These are phyloP conservation scores for Microtus oregoni DNA, from an alignment of 2,113 vertebrate species.

Conservation along the genomic window DNA sequence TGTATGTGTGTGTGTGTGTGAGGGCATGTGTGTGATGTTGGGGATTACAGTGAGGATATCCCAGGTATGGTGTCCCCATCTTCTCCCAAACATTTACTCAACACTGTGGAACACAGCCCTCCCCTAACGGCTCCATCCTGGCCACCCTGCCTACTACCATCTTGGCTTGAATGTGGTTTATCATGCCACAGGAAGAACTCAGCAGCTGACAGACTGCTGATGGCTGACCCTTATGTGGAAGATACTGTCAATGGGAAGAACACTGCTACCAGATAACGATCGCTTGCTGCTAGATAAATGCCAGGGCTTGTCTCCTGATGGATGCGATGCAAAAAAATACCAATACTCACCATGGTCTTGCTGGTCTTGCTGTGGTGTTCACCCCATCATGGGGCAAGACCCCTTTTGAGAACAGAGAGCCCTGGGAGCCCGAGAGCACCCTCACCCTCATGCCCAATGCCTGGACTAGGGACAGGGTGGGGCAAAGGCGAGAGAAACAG, in stretches of 20 bases:
- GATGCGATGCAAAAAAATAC: conserved; percentile 75
- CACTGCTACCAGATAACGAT: conserved; percentile 72
- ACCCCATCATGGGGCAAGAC: background rate
- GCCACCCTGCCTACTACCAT: fast-evolving
- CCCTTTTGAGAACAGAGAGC: background rate
- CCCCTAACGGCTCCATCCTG: background rate
- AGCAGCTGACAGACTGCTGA: conserved; percentile 59
- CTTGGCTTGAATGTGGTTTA: conserved; percentile 1
- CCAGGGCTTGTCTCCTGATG: conserved; percentile 69
- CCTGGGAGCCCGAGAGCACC: background rate
- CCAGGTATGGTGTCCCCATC: background rate
- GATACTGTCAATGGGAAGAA: conserved; percentile 79
- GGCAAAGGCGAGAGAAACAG: background rate
- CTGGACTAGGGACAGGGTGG: background rate
- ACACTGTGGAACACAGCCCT: background rate
- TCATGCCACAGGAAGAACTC: conserved; percentile 41
- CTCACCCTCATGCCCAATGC: background rate
- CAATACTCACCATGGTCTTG: conserved; percentile 58
- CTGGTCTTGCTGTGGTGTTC: background rate
- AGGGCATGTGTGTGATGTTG: background rate
- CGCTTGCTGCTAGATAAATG: conserved; percentile 81
- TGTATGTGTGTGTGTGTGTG: background rate
- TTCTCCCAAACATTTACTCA: background rate
- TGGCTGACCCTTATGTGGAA: conserved; percentile 82
- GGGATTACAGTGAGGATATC: background rate